A percentile compares a stretch with the other conserved stretches of the same genome.
Conservation (phyloP, 2,888 invertebrate species). For the Drosophila kambysellisi region DNA sequence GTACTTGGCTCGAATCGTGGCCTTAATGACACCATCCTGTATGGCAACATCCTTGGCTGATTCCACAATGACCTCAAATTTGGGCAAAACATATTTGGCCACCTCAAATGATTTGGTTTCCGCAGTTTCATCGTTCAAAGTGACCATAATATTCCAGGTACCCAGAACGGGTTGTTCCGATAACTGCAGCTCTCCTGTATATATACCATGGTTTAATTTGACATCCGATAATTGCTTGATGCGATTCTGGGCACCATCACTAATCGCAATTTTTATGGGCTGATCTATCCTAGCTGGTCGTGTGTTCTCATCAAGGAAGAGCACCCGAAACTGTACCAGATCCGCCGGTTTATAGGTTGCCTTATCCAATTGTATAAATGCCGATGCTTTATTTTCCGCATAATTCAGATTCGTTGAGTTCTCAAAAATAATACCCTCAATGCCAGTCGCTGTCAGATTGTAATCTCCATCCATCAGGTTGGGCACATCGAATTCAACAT, state of each 20-base stretch:
- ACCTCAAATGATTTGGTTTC: conserved; percentile 86
- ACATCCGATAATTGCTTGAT: conserved; percentile 92
- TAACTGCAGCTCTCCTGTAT: conserved; percentile 90
- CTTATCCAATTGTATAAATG: conserved; percentile 96
- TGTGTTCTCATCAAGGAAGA: conserved; percentile 90
- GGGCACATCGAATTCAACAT: conserved; percentile 90
- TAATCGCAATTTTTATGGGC: conserved; percentile 78
- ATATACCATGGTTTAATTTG: conserved; percentile 90
- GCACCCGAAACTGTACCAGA: conserved; percentile 90
- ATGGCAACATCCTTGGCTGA: conserved; percentile 93
- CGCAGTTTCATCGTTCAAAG: conserved; percentile 84
- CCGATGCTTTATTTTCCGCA: conserved; percentile 89
- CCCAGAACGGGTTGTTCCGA: conserved; percentile 94
- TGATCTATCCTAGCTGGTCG: conserved; percentile 86
- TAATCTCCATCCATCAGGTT: conserved; percentile 72
- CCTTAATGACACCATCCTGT: conserved; percentile 91
- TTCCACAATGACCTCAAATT: conserved; percentile 94
- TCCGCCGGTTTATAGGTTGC: conserved; percentile 95
- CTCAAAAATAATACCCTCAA: conserved; percentile 90
- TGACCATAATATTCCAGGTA: conserved; percentile 93
- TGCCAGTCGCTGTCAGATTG: conserved; percentile 86
- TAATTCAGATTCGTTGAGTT: conserved; percentile 90
- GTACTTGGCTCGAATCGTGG: conserved; percentile 94
- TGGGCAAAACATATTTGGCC: conserved; percentile 95
- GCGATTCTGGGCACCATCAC: conserved; percentile 90